Evolutionary conservation across 2,113 vertebrate genomes (phyloP), one percentile per base, ranked within the genome.

Genomic region (Bambusicola thoracicus): DNA sequence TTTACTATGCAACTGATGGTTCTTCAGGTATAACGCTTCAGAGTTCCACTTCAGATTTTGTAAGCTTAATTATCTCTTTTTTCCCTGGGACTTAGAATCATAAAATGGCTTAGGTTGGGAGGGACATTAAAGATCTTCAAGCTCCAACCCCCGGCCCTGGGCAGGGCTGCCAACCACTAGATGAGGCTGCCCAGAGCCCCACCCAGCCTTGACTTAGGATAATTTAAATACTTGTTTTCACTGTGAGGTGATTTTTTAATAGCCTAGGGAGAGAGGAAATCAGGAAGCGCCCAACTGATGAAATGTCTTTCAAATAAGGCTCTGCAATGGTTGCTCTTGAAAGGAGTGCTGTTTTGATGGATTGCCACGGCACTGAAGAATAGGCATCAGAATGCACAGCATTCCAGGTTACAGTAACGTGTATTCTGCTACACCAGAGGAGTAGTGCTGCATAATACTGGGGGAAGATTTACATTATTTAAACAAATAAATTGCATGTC

Each of bases 291-390:
- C 84, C 32, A 2, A 2, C 38, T 85, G 87, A 70, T 80, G 81
- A 38, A 85, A 61, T 67, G 67, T 46, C 44, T 89, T 91, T 92
- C 89, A 91, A 85, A 74, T 79, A 25, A 94, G 87, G 61, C 74
- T 85, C 70, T 92, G 59, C 34, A 41, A 34, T 59, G 25, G 44
- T 40, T 66, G 58, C 70, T 88, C 6, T 1, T 59, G 61, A 63
- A 92, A 74, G 46, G n/a, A 24, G 51, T 77, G 63, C 79, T 56
- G 10, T 72, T 84, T 43, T 93, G 79, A 87, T 96, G 61, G 82
- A 87, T 87, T 89, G 75, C 59, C 38, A 32, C 46, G 51, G 76
- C 72, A 24, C 32, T 82, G 56, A 82, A 44, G 61, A 87, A n/a
- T 6, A 24, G 51, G 25, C 72, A 59, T 82, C 72, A 76, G n/a